phyloP scores from a whole-genome alignment of 1,140 invertebrate species.

The Drosophila azteca region DNA sequence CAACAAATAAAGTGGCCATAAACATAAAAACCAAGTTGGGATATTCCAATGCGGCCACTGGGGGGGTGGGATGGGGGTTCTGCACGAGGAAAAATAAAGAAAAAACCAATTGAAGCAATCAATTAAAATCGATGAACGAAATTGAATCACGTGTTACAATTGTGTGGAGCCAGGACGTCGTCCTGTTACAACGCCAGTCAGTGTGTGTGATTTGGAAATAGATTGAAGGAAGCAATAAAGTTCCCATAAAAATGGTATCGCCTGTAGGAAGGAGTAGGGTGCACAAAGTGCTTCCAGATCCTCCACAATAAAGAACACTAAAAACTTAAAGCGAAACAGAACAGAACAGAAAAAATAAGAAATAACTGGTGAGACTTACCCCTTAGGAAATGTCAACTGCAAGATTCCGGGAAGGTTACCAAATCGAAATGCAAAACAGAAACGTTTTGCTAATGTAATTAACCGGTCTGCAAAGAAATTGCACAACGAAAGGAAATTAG shows the following conservation, averaged over 20 bases:
- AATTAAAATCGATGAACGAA: constrained; percentile 78
- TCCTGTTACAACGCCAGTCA: constrained; percentile 32
- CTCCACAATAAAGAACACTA: not conserved
- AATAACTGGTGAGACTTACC: constrained; percentile 12
- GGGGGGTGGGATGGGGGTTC: constrained; percentile 7
- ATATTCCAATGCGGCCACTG: not conserved
- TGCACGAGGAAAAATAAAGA: too few species aligned
- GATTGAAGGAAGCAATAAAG: constrained; percentile 31
- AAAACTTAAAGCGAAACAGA: not conserved
- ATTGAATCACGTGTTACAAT: constrained; percentile 81
- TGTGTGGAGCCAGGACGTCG: constrained; percentile 3
- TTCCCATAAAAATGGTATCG: constrained; percentile 32
- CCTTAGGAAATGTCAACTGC: constrained; percentile 17
- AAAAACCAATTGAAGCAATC: constrained; percentile 74
- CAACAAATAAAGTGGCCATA: constrained; percentile 69
- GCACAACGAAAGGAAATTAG: constrained; percentile 51
- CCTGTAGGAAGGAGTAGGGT: constrained; percentile 5
- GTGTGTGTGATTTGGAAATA: constrained; percentile 28
- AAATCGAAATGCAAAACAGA: constrained; percentile 63
- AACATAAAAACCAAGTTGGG: constrained; percentile 47
- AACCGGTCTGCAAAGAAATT: constrained; percentile 71
- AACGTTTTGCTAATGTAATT: constrained; percentile 69
- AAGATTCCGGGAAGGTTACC: constrained; percentile 22
- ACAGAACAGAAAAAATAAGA: constrained; percentile 1
- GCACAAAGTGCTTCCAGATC: constrained; percentile 15